Conservation (phyloP, 2,888 invertebrate species). For the Asteroscopus sphinx region DNA sequence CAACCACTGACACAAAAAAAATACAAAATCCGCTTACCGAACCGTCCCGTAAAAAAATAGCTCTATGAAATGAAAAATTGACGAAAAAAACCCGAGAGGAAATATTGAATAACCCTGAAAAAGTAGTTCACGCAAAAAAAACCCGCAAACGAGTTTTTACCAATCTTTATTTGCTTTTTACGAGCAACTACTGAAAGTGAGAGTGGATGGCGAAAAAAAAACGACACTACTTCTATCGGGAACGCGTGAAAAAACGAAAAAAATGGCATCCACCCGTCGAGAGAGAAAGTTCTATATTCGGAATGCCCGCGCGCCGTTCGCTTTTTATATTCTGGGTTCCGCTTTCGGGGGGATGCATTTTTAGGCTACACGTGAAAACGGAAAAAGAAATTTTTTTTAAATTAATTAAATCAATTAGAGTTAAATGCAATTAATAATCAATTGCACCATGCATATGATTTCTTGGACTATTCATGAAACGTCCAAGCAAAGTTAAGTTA, state of each 20-base stretch:
- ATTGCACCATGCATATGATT: neutral
- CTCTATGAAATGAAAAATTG: constrained; percentile 67
- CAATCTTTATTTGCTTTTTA: constrained; percentile 87
- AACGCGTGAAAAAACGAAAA: constrained; percentile 78
- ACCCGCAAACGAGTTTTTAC: constrained; percentile 77
- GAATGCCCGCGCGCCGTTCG: constrained; percentile 75
- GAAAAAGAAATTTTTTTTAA: too few species aligned
- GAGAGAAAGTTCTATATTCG: constrained; percentile 86
- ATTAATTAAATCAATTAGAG: too few species aligned
- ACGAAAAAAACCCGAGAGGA: constrained; percentile 65
- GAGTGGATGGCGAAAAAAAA: constrained; percentile 76
- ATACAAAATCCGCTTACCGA: constrained; percentile 31
- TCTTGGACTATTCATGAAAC: constrained; percentile 10
- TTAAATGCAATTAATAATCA: too few species aligned
- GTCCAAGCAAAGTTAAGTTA: neutral
- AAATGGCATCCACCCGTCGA: constrained; percentile 73
- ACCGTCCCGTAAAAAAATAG: constrained; percentile 45
- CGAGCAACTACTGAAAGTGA: constrained; percentile 83
- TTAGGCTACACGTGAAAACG: too few species aligned
- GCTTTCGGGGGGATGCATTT: constrained; percentile 1
- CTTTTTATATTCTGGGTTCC: constrained; percentile 63
- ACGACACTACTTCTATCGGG: constrained; percentile 88
- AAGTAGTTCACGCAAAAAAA: constrained; percentile 73
- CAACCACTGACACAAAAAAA: constrained; percentile 37
- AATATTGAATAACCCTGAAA: constrained; percentile 76